Evolutionary conservation across 2,797 vertebrate species (phyloP), one percentile per base, ranked within the genome.

Genomic region (Phataginus tetradactyla): DNA sequence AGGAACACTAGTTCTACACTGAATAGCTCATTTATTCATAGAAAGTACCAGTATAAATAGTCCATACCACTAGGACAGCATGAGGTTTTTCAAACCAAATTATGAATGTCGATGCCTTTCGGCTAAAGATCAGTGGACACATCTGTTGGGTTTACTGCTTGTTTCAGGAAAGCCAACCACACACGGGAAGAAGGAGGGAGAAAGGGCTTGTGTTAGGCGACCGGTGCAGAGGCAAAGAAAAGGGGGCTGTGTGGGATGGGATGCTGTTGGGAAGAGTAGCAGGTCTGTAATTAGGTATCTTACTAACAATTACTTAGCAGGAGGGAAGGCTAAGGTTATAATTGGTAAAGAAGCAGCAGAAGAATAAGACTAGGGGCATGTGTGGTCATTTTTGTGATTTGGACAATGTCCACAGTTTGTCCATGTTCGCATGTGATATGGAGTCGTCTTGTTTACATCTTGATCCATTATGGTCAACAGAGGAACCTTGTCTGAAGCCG

Each of bases 31-130:
- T 42, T 87, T 79, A 77, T 49, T 86, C 80, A 75, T 7, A 75
- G 75, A 61, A 86, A 90, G 45, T 42, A 85, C 15, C 5, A 15
- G 15, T 72, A 32, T 71, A 84, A 92, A 57, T 15, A 71, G 49
- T 51, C 53, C n/a, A 37, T 32, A 45, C 34, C 37, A 15, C 68
- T 78, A 17, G 53, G 69, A 42, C 79, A 79, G 39, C 45, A 25
- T 39, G 55, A 63, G 14, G n/a, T 59, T 96, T 96, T 95, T 95
- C 84, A 78, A 72, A 89, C 1, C 9, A 78, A 81, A 68, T 86
- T 42, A n/a, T 55, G 29, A 6, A 32, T 57, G 55, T 42, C 29
- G 32, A 9, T 39, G 66, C 42, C 39, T 96, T 86, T 64, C 12
- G 64, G 75, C 69, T 79, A 55, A 63, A 69, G 17, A 87, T 27